phyloP scores from a whole-genome alignment of 2,797 vertebrate genomes.

The Cercopithecus petaurista region DNA sequence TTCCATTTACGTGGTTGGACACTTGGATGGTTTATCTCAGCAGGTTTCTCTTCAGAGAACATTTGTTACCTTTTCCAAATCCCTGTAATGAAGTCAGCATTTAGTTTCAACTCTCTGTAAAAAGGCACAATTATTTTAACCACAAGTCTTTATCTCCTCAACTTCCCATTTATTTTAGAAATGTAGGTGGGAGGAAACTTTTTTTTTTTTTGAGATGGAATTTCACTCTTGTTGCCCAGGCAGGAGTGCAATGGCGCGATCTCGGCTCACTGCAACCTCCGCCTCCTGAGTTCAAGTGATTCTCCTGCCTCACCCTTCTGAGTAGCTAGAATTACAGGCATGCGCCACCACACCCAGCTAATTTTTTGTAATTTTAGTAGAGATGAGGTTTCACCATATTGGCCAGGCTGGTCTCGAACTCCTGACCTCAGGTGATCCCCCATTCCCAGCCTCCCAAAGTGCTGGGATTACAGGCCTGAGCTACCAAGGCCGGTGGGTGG shows the following conservation, averaged over 20 bases:
- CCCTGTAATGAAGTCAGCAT: slow-evolving; percentile 19
- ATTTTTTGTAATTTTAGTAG: not conserved
- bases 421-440: not conserved
- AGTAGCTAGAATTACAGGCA: not conserved
- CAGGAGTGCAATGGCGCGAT: rapidly evolving
- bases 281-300: not conserved
- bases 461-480: not conserved
- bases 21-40: slow-evolving; percentile 51
- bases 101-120: slow-evolving; percentile 2
- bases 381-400: not conserved
- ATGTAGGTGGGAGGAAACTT: not conserved
- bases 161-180: slow-evolving; percentile 32
- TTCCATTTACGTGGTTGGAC: slow-evolving; percentile 38
- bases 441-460: not conserved
- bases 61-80: slow-evolving; percentile 57
- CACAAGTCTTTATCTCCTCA: not conserved
- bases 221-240: not conserved
- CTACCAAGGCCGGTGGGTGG: not conserved
- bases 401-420: not conserved
- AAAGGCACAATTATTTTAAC: slow-evolving; percentile 38
- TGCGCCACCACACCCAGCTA: not conserved
- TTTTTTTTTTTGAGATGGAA: not conserved
- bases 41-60: slow-evolving; percentile 60
- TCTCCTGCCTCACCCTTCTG: not conserved
- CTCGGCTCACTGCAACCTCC: not conserved